Evolutionary conservation across 2,113 vertebrate genomes (phyloP).

Genomic region (Etheostoma cragini): DNA sequence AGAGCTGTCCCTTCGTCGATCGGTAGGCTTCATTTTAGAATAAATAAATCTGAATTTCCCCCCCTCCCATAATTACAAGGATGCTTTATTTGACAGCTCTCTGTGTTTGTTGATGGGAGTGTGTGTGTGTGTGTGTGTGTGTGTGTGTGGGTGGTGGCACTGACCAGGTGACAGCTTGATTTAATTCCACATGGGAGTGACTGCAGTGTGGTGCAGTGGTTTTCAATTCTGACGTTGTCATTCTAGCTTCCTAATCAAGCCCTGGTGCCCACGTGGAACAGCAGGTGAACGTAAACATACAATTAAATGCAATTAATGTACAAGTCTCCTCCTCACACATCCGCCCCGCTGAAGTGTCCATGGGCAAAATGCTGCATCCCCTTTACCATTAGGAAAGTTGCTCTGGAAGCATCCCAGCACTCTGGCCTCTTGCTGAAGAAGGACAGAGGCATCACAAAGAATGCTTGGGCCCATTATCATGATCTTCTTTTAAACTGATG

Average conservation of each 20-base stretch:
- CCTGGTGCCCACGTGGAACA: slow-evolving; percentile 36
- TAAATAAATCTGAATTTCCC: slow-evolving; percentile 99
- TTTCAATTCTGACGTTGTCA: slow-evolving; percentile 43
- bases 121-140: slow-evolving; percentile 64
- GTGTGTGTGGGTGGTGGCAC: slow-evolving; percentile 62
- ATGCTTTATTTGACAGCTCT: slow-evolving; percentile 93
- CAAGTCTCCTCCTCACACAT: slow-evolving; percentile 7
- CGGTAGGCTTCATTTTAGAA: slow-evolving; percentile 98
- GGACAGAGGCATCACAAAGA: neutral
- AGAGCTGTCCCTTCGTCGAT: slow-evolving; percentile 97
- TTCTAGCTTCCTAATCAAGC: slow-evolving; percentile 48
- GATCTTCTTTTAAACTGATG: neutral
- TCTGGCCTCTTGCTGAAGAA: slow-evolving; percentile 43
- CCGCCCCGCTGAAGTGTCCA: slow-evolving; percentile 33
- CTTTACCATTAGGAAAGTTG: neutral
- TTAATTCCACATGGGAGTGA: slow-evolving; percentile 90
- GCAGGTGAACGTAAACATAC: slow-evolving; percentile 55
- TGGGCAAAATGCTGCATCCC: slow-evolving; percentile 26
- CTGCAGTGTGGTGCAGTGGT: slow-evolving; percentile 42
- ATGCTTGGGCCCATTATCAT: slow-evolving; percentile 2
- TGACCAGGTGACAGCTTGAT: slow-evolving; percentile 80
- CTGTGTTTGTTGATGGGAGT: slow-evolving; percentile 89
- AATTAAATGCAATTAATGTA: slow-evolving; percentile 48
- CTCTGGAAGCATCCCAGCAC: slow-evolving; percentile 15
- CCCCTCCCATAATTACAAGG: slow-evolving; percentile 92